Evolutionary conservation across 1,140 invertebrate species (phyloP), one percentile per base, ranked within the genome.

Genomic region (Cecropterus lyciades): DNA sequence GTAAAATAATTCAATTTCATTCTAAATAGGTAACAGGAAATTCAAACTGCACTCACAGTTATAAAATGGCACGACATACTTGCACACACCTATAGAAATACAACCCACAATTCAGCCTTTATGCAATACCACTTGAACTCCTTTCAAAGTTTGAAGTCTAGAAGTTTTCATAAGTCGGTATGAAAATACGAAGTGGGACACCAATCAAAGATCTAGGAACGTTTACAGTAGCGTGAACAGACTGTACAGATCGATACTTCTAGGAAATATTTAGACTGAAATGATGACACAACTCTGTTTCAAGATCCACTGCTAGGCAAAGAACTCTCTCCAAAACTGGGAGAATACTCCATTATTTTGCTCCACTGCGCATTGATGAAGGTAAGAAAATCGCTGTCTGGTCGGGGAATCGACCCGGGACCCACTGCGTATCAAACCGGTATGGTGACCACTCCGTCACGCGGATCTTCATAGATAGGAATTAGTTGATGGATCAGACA

Each of bases 91-190:
- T 52, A 51, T 51, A 42, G 65, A 71, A 53, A 53, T 40, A 27
- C 37, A 11, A 30, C 37, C 5, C 40, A 43, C 40, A 55, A 74
- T 82, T 75, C 78, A 73, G 69, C 65, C 80, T 79, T 75, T 73
- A 75, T 77, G 59, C 79, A 77, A 80, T 67, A 75, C 69, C 70
- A 78, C 71, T 84, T 73, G 73, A 79, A 75, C 67, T 70, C 52
- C 66, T 51, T 69, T 72, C 43, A 45, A 75, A 82, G 71, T 72
- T 70, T 55, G 49, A 70, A 75, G 67, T 79, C 69, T 68, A 69
- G 60, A 84, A 84, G 63, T 84, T 86, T 77, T 69, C 65, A 70
- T 63, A 72, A 75, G 68, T 65, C 72, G 70, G 66, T 75, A 77
- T 83, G 72, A 80, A 75, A 77, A 70, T 73, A 11, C 8, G 42